Conservation (phyloP, 2,113 vertebrate genomes). For the Chroicocephalus ridibundus region DNA sequence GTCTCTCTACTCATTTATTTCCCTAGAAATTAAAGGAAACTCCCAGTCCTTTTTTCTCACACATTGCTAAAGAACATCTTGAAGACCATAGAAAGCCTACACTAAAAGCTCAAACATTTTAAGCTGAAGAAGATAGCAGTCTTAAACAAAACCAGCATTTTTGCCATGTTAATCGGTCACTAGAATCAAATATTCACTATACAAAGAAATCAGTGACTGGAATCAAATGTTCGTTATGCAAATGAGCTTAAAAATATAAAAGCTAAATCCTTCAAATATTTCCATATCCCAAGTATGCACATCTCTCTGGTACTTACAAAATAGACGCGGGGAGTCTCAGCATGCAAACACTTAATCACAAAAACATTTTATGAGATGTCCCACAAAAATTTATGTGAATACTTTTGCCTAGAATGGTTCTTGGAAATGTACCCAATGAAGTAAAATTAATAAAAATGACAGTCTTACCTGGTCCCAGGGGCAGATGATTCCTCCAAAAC, state of each 20-base stretch:
- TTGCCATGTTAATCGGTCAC: neutral
- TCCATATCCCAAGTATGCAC: neutral
- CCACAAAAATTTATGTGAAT: neutral
- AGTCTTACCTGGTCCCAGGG: conserved; percentile 96
- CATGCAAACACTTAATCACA: neutral
- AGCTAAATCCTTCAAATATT: neutral
- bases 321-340: neutral
- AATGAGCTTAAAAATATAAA: neutral
- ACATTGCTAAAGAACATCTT: neutral
- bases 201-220: neutral
- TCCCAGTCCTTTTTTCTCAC: neutral
- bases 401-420: neutral
- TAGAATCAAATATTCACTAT: neutral
- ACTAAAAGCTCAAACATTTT: neutral
- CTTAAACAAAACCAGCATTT: neutral
- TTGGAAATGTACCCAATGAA: neutral
- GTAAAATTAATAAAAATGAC: neutral
- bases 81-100: neutral
- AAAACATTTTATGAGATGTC: neutral
- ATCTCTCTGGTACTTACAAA: neutral
- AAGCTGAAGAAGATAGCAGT: neutral
- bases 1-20: neutral
- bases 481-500: conserved; percentile 92
- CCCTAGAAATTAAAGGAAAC: neutral
- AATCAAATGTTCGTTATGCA: neutral